Conservation (phyloP, 1,140 invertebrate genomes). For the Lanistes nyassanus region DNA sequence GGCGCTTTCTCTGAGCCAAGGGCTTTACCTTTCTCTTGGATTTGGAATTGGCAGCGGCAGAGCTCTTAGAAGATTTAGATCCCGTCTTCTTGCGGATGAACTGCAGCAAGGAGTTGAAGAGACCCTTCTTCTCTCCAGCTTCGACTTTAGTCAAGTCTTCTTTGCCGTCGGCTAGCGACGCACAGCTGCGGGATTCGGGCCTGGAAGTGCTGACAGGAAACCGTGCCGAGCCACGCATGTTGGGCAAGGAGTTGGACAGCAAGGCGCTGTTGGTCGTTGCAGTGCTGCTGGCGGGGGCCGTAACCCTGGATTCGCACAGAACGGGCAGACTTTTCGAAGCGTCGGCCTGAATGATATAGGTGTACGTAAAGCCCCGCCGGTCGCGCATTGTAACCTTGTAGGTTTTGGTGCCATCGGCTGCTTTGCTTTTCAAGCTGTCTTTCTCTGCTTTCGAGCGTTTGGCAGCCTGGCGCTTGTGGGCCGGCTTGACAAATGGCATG, state of each 20-base stretch:
- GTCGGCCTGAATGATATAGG: conserved; percentile 59
- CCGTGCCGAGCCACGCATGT: conserved; percentile 35
- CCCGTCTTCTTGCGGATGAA: conserved; percentile 56
- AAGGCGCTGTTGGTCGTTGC: conserved; percentile 24
- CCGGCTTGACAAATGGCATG: conserved; percentile 59
- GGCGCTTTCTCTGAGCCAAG: conserved; percentile 52
- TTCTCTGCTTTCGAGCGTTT: conserved; percentile 44
- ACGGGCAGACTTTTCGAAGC: conserved; percentile 54
- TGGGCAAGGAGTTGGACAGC: conserved; percentile 47
- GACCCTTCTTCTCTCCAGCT: conserved; percentile 54
- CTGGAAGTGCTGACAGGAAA: conserved; percentile 16
- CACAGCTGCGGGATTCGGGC: conserved; percentile 29
- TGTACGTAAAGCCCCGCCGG: conserved; percentile 57
- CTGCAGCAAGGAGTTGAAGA: conserved; percentile 54
- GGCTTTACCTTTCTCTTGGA: conserved; percentile 49
- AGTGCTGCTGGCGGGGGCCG: conserved; percentile 26
- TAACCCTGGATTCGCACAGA: conserved; percentile 52
- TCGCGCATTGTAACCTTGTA: conserved; percentile 59
- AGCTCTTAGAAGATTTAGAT: conserved; percentile 8
- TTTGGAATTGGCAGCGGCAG: neutral
- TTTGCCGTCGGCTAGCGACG: conserved; percentile 23
- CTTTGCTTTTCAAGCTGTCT: conserved; percentile 37
- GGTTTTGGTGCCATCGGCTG: conserved; percentile 43
- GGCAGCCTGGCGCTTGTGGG: conserved; percentile 36
- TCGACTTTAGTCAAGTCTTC: conserved; percentile 34